A percentile compares a stretch with the other conserved stretches of the same genome.
phyloP scores from a whole-genome alignment of 2,797 vertebrate genomes.

The Malurus leucopterus region DNA sequence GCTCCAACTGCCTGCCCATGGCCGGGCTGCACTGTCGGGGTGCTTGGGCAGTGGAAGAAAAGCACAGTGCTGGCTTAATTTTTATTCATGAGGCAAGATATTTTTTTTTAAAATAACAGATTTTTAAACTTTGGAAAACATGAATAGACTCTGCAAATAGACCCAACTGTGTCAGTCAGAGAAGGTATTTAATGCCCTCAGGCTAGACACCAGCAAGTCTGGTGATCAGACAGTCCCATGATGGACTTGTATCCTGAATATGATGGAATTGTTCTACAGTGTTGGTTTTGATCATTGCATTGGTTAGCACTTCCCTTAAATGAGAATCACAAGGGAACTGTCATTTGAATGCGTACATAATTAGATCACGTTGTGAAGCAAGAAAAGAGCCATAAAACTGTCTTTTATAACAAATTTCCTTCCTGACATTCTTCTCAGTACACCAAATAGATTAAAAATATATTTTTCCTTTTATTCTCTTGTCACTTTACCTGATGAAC shows the following conservation, averaged over 20 bases:
- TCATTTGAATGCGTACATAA: background rate
- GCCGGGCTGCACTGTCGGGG: background rate
- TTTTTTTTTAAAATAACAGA: background rate
- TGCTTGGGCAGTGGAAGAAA: background rate
- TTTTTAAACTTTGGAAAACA: background rate
- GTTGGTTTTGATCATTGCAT: constrained; percentile 13
- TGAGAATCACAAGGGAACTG: background rate
- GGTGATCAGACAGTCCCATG: background rate
- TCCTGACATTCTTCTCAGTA: background rate
- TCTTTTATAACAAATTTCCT: background rate
- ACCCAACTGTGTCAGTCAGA: background rate
- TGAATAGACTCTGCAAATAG: background rate
- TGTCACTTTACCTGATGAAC: background rate
- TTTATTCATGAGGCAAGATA: background rate
- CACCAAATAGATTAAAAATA: background rate
- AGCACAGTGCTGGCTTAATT: fast-evolving
- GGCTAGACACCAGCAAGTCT: background rate
- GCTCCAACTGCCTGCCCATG: fast-evolving
- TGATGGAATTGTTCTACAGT: background rate
- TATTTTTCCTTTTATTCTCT: background rate
- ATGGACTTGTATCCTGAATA: background rate
- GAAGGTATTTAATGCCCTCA: background rate
- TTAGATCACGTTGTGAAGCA: background rate
- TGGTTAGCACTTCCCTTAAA: constrained; percentile 4
- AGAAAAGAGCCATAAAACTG: background rate